Conservation (phyloP, 2,888 invertebrate species). For the Andricus quercusramuli region DNA sequence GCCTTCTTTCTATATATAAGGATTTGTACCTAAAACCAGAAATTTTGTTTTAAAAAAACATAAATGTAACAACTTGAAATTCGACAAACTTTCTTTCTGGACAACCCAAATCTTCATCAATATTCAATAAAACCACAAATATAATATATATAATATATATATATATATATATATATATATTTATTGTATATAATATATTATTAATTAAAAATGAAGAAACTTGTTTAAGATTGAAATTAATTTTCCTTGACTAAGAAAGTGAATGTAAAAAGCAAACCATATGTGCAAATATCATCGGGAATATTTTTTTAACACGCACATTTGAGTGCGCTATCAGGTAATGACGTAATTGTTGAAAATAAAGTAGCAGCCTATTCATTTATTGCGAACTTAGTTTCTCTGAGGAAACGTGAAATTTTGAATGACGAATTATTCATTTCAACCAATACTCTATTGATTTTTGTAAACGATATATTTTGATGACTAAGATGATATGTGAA, state of each 20-base stretch:
- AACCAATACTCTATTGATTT: background rate
- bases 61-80: too few relatives aligned
- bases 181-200: too few relatives aligned
- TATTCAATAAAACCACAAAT: too few relatives aligned
- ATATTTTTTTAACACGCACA: slow-evolving; percentile 1
- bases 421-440: slow-evolving; percentile 6
- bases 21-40: too few relatives aligned
- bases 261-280: background rate
- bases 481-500: background rate
- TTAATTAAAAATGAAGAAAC: too few relatives aligned
- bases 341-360: slow-evolving; percentile 19
- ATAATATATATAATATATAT: background rate
- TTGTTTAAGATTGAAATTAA: background rate
- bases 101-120: background rate
- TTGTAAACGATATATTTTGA: background rate
- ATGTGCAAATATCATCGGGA: background rate
- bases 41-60: too few relatives aligned
- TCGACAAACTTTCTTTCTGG: too few relatives aligned
- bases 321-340: background rate
- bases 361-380: background rate
- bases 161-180: too few relatives aligned
- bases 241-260: background rate
- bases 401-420: background rate
- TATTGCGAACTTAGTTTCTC: background rate
- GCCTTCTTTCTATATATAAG: too few relatives aligned